These are phyloP conservation scores for Dyspetes luteomarginatus DNA, from an alignment of 2,888 invertebrate species.

Conservation along the genomic window DNA sequence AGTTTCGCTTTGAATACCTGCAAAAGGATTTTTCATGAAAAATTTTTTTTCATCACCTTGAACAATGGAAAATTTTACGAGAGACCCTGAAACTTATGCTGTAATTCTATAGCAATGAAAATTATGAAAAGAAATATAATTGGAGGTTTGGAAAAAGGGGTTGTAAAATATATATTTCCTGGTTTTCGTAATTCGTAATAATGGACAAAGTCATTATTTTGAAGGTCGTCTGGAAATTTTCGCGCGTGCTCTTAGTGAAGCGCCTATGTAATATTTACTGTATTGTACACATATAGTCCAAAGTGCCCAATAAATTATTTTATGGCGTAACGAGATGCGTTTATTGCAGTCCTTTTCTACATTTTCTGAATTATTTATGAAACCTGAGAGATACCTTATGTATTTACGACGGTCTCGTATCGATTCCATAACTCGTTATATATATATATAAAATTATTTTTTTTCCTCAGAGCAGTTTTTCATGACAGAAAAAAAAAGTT, in stretches of 20 bases:
- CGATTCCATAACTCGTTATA: constrained; percentile 5
- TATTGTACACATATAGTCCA: neutral
- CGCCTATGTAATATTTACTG: too few relatives aligned
- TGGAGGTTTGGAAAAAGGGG: constrained; percentile 30
- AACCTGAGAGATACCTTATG: constrained; percentile 24
- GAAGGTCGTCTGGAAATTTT: constrained; percentile 46
- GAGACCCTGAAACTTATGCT: neutral
- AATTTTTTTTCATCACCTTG: constrained; percentile 20
- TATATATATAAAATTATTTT: too few relatives aligned
- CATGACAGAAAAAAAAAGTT: too few relatives aligned
- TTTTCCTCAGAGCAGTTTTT: too few relatives aligned
- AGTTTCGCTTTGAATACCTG: constrained; percentile 40
- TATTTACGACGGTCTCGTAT: constrained; percentile 44
- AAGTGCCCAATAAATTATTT: constrained; percentile 63
- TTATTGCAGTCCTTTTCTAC: constrained; percentile 54
- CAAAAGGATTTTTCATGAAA: constrained; percentile 35
- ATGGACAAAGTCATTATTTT: constrained; percentile 56
- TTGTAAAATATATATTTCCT: constrained; percentile 45
- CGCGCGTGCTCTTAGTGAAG: constrained; percentile 39
- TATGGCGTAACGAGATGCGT: constrained; percentile 61
- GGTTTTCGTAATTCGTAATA: constrained; percentile 55
- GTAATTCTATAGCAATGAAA: constrained; percentile 26
- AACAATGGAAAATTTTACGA: constrained; percentile 40
- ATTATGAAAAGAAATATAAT: too few relatives aligned
- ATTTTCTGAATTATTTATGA: constrained; percentile 50